phyloP scores from a whole-genome alignment of 2,888 invertebrate genomes.

The Podotricha telesiphe region DNA sequence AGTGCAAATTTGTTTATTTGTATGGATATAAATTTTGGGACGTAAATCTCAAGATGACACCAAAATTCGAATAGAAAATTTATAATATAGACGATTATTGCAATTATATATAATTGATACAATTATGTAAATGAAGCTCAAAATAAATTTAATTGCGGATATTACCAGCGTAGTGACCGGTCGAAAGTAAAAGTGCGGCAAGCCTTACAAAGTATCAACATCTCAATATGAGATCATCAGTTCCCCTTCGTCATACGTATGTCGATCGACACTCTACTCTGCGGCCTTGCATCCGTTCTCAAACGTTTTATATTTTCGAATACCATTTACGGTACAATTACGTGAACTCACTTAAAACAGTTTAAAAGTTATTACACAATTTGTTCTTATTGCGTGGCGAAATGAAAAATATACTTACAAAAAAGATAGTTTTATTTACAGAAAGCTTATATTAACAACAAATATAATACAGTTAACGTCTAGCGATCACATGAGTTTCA shows the following conservation, averaged over 20 bases:
- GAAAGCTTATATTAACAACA: conserved; percentile 78
- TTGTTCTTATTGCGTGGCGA: conserved; percentile 28
- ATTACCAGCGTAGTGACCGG: conserved; percentile 16
- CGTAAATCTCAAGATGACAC: too few species aligned
- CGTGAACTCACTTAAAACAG: conserved; percentile 42
- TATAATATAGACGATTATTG: not conserved
- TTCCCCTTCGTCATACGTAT: conserved; percentile 40
- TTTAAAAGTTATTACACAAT: conserved; percentile 43
- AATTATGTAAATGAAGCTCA: not conserved
- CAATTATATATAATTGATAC: conserved; percentile 12
- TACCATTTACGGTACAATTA: conserved; percentile 45
- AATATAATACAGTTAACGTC: conserved; percentile 76
- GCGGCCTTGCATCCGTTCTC: conserved; percentile 35
- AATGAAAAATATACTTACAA: conserved; percentile 47
- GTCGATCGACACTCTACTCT: conserved; percentile 37
- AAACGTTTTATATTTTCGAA: conserved; percentile 42
- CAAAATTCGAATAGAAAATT: not conserved
- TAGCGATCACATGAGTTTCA: conserved; percentile 79
- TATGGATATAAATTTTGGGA: too few species aligned
- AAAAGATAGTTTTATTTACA: conserved; percentile 78
- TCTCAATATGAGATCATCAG: conserved; percentile 42
- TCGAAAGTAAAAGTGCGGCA: conserved; percentile 47
- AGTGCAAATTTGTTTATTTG: too few species aligned
- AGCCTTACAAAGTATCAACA: conserved; percentile 43
- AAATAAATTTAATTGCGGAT: conserved; percentile 4